phyloP scores from a whole-genome alignment of 92 coral and sea anemone species.

The Phenganax stokvisi region DNA sequence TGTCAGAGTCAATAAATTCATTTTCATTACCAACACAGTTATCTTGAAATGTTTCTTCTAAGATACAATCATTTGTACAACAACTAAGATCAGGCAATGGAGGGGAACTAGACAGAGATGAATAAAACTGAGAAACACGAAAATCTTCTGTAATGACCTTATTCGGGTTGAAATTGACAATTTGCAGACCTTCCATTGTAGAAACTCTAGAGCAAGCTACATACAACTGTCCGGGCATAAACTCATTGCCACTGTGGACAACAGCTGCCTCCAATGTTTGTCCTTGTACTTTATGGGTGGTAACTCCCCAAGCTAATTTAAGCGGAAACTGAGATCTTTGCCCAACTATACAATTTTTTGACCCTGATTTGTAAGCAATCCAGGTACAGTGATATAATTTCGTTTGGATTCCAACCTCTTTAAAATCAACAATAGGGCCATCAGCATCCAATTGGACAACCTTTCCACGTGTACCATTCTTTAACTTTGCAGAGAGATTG shows the following conservation, averaged over 20 bases:
- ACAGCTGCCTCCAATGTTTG: conserved; percentile 22
- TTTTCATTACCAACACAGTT: not conserved
- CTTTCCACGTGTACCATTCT: conserved; percentile 19
- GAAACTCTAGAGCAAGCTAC: conserved; percentile 13
- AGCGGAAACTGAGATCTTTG: conserved; percentile 21
- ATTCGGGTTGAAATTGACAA: not conserved
- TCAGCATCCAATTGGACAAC: conserved; percentile 2
- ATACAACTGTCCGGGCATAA: conserved; percentile 18
- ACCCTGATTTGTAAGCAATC: conserved; percentile 3
- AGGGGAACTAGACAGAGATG: not conserved
- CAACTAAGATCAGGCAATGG: conserved; percentile 11
- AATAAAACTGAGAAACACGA: not conserved
- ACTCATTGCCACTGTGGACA: conserved; percentile 23
- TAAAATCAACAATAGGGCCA: conserved; percentile 13
- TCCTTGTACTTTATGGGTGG: conserved; percentile 16
- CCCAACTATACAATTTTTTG: not conserved
- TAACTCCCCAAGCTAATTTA: conserved; percentile 14
- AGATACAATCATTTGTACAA: not conserved
- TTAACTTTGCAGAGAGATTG: conserved; percentile 9
- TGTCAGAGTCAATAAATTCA: conserved; percentile 1
- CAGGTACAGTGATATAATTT: conserved; percentile 6
- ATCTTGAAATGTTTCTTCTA: not conserved
- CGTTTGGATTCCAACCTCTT: conserved; percentile 1
- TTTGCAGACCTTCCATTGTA: conserved; percentile 7
- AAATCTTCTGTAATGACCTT: conserved; percentile 6